A percentile compares a stretch with the other conserved stretches of the same genome.
phyloP scores from a whole-genome alignment of 2,113 vertebrate species.

The Dasyornis broadbenti region DNA sequence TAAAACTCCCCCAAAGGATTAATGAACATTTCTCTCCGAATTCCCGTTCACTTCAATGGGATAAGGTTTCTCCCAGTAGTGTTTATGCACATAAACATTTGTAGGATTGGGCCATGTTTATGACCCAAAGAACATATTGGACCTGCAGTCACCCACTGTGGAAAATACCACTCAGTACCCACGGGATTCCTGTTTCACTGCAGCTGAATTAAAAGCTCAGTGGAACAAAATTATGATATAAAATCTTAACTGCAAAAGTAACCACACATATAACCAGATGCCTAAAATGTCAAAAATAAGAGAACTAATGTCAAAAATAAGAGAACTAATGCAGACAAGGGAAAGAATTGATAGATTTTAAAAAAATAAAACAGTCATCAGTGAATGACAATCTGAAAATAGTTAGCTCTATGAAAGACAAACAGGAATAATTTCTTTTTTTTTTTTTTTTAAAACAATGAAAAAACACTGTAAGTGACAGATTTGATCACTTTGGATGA shows the following conservation, averaged over 20 bases:
- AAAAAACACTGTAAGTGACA: background rate
- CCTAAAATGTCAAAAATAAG: constrained; percentile 20
- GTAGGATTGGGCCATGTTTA: background rate
- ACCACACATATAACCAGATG: background rate
- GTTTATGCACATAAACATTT: background rate
- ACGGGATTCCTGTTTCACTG: background rate
- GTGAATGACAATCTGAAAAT: constrained; percentile 16
- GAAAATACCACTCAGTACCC: background rate
- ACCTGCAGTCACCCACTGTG: background rate
- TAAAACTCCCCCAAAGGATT: background rate
- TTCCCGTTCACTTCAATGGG: background rate
- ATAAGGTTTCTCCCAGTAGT: background rate
- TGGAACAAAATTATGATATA: constrained; percentile 13
- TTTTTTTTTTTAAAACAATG: background rate
- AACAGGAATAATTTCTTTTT: constrained; percentile 31
- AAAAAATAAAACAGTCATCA: constrained; percentile 56
- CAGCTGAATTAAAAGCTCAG: background rate
- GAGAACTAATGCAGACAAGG: background rate
- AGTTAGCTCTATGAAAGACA: background rate
- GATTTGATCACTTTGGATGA: background rate
- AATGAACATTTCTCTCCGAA: background rate
- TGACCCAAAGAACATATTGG: background rate
- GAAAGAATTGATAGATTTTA: constrained; percentile 11
- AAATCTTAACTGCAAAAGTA: background rate
- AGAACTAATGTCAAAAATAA: background rate